Evolutionary conservation across 2,797 vertebrate species (phyloP), one percentile per base, ranked within the genome.

Genomic region (Staurois parvus): DNA sequence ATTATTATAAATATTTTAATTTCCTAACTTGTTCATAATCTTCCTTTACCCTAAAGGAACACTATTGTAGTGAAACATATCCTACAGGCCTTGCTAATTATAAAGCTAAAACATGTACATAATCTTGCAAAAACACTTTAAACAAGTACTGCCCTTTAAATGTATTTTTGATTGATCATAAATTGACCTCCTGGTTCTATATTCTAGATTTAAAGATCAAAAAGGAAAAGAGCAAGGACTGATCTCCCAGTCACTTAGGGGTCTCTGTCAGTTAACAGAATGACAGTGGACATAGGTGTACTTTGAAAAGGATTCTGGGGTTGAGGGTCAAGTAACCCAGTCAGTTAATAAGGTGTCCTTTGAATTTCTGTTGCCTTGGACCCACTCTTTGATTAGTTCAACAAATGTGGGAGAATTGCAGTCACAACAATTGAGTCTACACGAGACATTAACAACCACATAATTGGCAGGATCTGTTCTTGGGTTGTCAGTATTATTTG

Each of bases 281-380:
- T 78, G 81, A 87, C 81, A 87, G 68, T 79, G 56, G 85, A 87
- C 85, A 87, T 83, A 79, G 76, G 78, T 74, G 85, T 83, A 87
- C 81, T 87, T 87, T 87, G 76, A 66, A 73, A 87, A 78, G 83
- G 74, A 81, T 83, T 82, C 72, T 87, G 9, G 37, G 81, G 81
- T 59, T 56, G 34, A 12, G 79, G 85, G 81, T 87, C 81, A 69
- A 72, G 81, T 40, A 68, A 87, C 85, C 81, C 75, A 87, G 81
- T 83, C 85, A 87, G 83, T 87, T 87, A 87, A 87, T 87, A 83
- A 74, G 59, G 52, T 56, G 76, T 87, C 85, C 76, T 81, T 86
- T 79, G 70, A 79, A 79, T 87, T 80, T 56, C 34, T 52, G 59
- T 45, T 52, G 64, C 67, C 40, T 73, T 34, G 67, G 75, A 48